Percentiles rank a stretch among this genome's conserved stretches.
phyloP scores from a whole-genome alignment of 1,140 invertebrate genomes.

The Hestina assimilis region DNA sequence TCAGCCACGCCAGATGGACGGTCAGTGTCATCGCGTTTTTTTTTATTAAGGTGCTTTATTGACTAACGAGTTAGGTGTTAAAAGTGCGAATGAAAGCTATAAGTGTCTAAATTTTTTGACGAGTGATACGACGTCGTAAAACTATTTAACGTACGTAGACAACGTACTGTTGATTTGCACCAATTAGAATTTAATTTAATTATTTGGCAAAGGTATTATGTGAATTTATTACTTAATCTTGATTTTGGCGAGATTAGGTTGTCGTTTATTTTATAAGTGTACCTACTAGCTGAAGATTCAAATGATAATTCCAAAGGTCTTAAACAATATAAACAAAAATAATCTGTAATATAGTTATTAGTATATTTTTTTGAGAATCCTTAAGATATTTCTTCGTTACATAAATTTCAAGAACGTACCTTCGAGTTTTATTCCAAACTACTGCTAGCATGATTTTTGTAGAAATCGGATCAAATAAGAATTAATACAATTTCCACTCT shows the following conservation, averaged over 20 bases:
- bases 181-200: background rate
- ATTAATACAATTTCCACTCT: too few relatives aligned
- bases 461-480: too few relatives aligned
- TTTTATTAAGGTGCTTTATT: slow-evolving; percentile 3
- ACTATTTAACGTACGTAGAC: background rate
- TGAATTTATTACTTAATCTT: background rate
- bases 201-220: background rate
- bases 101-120: background rate
- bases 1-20: slow-evolving; percentile 64
- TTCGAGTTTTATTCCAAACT: too few relatives aligned
- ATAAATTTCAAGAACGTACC: too few relatives aligned
- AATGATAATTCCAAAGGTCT: too few relatives aligned
- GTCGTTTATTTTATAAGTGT: background rate
- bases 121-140: background rate
- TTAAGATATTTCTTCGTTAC: too few relatives aligned
- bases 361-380: too few relatives aligned
- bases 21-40: slow-evolving; percentile 46
- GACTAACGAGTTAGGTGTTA: slow-evolving; percentile 9
- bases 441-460: too few relatives aligned
- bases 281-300: background rate
- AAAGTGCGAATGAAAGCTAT: slow-evolving; percentile 4
- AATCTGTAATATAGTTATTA: too few relatives aligned
- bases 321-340: too few relatives aligned
- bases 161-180: background rate
- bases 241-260: background rate